Percentiles rank a stretch among this genome's conserved stretches.
These are phyloP conservation scores for Drosophila kikkawai DNA, from an alignment of 1,140 invertebrate genomes.

Conservation along the genomic window DNA sequence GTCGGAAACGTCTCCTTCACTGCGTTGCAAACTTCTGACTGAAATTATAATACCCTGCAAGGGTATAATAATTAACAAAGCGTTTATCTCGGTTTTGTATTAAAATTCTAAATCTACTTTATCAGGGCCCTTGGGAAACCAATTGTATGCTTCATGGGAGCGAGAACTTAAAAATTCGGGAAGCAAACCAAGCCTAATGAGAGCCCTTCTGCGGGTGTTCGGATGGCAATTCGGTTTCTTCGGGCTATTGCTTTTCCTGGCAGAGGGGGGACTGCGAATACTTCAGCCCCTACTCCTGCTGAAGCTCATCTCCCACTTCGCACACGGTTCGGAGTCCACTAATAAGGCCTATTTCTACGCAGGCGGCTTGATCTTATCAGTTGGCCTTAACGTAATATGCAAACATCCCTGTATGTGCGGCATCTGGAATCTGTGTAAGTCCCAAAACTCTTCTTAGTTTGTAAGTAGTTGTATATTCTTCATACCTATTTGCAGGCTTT, in stretches of 20 bases:
- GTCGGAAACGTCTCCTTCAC: no score
- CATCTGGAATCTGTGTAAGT: conserved; percentile 88
- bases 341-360: conserved; percentile 88
- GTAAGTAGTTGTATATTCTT: no score
- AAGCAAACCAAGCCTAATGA: conserved; percentile 62
- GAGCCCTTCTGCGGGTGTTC: conserved; percentile 58
- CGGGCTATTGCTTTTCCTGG: conserved; percentile 63
- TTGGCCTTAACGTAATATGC: conserved; percentile 88
- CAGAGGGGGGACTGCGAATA: conserved; percentile 86
- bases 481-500: conserved; percentile 84
- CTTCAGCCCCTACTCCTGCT: conserved; percentile 90
- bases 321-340: conserved; percentile 83
- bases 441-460: no score
- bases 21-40: no score
- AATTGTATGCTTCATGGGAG: conserved; percentile 64
- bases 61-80: not conserved
- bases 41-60: no score
- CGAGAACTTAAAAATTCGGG: conserved; percentile 43
- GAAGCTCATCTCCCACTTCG: conserved; percentile 88
- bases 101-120: conserved; percentile 4
- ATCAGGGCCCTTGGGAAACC: conserved; percentile 68
- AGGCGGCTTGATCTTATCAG: conserved; percentile 88
- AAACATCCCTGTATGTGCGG: conserved; percentile 93
- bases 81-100: no score
- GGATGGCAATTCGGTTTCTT: conserved; percentile 61